Percentiles rank a stretch among this genome's conserved stretches.
phyloP scores from a whole-genome alignment of 1,140 invertebrate genomes.

The Drosophila mayri region DNA sequence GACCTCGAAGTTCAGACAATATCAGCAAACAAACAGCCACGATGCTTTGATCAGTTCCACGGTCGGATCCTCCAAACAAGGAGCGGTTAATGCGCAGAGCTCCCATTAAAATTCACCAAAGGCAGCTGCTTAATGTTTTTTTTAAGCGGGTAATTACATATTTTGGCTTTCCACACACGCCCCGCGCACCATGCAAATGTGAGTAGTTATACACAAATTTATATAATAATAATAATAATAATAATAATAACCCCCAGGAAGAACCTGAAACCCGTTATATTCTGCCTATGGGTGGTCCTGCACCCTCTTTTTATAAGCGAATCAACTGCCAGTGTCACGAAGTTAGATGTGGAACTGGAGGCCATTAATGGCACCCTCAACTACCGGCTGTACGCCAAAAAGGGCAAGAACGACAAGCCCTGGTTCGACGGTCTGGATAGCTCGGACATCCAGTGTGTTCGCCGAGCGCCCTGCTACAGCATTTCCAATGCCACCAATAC shows the following conservation, averaged over 20 bases:
- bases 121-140: slow-evolving; percentile 36
- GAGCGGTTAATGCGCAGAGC: slow-evolving; percentile 9
- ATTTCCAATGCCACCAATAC: slow-evolving; percentile 86
- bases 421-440: slow-evolving; percentile 86
- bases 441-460: slow-evolving; percentile 86
- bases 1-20: not conserved
- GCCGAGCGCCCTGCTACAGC: slow-evolving; percentile 88
- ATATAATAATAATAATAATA: not conserved
- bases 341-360: slow-evolving; percentile 80
- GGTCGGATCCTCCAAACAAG: slow-evolving; percentile 16
- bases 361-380: slow-evolving; percentile 86
- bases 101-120: slow-evolving; percentile 37
- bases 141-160: slow-evolving; percentile 15
- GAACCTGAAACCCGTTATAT: not conserved
- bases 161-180: slow-evolving; percentile 21
- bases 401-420: slow-evolving; percentile 86
- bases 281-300: slow-evolving; percentile 29
- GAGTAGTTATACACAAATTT: slow-evolving; percentile 1
- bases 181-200: slow-evolving; percentile 30
- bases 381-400: slow-evolving; percentile 85
- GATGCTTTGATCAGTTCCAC: slow-evolving; percentile 28
- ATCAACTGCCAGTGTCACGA: slow-evolving; percentile 9
- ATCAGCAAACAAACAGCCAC: slow-evolving; percentile 3
- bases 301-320: not conserved
- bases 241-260: slow-evolving; percentile 1